Evolutionary conservation across 2,113 vertebrate species (phyloP).

Genomic region (Apeltes quadracus): DNA sequence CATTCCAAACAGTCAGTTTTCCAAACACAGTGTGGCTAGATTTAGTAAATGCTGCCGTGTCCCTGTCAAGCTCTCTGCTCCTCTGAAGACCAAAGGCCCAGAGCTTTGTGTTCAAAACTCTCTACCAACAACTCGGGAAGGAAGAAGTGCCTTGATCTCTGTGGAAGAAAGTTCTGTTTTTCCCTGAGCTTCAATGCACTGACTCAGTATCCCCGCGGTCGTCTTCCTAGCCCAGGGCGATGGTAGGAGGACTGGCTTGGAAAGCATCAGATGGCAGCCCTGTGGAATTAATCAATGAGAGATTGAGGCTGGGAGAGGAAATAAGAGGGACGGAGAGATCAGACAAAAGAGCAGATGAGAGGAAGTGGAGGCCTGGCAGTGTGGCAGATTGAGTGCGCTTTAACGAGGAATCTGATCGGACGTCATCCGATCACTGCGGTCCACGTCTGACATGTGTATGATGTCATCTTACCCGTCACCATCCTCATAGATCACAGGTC

Average conservation of each 20-base stretch:
- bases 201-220: conserved; percentile 52
- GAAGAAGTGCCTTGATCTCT: conserved; percentile 62
- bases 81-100: conserved; percentile 28
- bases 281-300: conserved; percentile 66
- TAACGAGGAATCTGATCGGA: not conserved
- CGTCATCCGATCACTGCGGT: not conserved
- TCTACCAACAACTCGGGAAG: conserved; percentile 45
- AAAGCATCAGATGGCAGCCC: conserved; percentile 57
- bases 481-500: not conserved
- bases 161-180: conserved; percentile 55
- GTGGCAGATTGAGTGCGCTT: not conserved
- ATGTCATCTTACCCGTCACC: not conserved
- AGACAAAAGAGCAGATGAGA: conserved; percentile 36
- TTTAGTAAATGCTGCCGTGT: conserved; percentile 23
- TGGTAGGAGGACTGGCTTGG: conserved; percentile 56
- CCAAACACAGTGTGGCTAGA: not conserved
- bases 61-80: conserved; percentile 19
- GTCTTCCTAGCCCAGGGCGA: conserved; percentile 54
- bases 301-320: conserved; percentile 25
- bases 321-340: conserved; percentile 51
- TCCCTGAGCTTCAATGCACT: conserved; percentile 40
- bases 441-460: not conserved
- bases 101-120: not conserved
- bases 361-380: not conserved
- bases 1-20: not conserved